A percentile compares a stretch with the other conserved stretches of the same genome.
Conservation (phyloP, 2,888 invertebrate genomes). For the Onthophagus sagittarius region DNA sequence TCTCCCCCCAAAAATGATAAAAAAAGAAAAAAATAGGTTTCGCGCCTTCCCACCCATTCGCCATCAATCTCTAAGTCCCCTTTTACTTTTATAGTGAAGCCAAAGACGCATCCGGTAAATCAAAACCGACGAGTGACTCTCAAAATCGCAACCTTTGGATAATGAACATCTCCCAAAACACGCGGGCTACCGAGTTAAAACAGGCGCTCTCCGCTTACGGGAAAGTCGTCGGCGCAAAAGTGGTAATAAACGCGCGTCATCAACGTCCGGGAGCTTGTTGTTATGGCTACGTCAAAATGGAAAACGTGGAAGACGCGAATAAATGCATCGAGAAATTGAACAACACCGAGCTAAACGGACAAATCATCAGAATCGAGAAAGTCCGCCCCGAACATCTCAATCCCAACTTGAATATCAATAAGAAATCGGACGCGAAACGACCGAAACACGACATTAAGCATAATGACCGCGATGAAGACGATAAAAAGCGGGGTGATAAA, state of each 20-base stretch:
- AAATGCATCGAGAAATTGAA: conserved; percentile 88
- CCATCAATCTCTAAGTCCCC: conserved; percentile 15
- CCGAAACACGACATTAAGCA: conserved; percentile 3
- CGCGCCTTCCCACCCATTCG: neutral
- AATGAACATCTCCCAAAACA: conserved; percentile 85
- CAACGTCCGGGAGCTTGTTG: conserved; percentile 77
- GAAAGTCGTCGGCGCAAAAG: conserved; percentile 93
- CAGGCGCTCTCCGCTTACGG: conserved; percentile 88
- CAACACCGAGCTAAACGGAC: conserved; percentile 89
- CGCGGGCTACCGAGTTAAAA: conserved; percentile 91
- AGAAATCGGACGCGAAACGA: conserved; percentile 17
- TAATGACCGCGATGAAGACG: conserved; percentile 20
- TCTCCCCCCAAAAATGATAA: no score
- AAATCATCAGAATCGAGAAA: conserved; percentile 91
- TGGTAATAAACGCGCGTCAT: conserved; percentile 91
- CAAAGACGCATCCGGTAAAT: neutral
- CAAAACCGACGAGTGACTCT: conserved; percentile 25
- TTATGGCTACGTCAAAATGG: conserved; percentile 96
- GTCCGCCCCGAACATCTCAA: conserved; percentile 45
- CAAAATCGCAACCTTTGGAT: conserved; percentile 84
- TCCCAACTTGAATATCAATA: conserved; percentile 33
- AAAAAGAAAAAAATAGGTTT: neutral
- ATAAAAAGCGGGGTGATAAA: conserved; percentile 17
- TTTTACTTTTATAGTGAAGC: conserved; percentile 32
- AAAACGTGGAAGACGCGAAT: conserved; percentile 81